Base-by-base conservation (phyloP, 2,113 vertebrate genomes). In the Fregetta grallaria region DNA sequence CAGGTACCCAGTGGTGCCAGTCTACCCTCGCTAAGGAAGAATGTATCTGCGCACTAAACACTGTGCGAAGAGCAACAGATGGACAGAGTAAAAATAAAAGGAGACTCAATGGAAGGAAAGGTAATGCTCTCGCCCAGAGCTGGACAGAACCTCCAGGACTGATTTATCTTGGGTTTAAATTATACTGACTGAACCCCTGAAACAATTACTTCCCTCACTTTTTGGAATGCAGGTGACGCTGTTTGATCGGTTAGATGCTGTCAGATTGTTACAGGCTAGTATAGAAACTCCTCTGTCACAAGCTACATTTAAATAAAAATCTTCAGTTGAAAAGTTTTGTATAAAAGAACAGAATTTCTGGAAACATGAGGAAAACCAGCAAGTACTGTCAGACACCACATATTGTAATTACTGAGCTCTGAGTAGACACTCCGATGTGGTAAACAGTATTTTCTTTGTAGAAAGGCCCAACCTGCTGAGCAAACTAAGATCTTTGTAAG, bases 401-500 rank as follows among this genome's bases (percentile, higher is more conserved):
- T 27, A 22, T 1, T 77, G 8, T 12, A 71, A 63, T 27, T 61
- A 85, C 73, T 65, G 88, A 75, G 63, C 88, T 89, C 49, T 72
- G 59, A 76, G 63, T 5, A 92, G 92, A 58, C 67, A 32, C 45
- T 68, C 20, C 45, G 47, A 29, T 6, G 0, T 47, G 62, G 73
- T 20, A 27, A 95, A 78, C 44, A 61, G 68, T 32, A 49, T 42
- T 87, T 85, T 76, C 90, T 27, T 44, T 82, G 74, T n/a, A 65
- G 85, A 53, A 79, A 74, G 92, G 82, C 90, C 83, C 86, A 53
- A 85, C 47, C 71, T 89, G 91, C 68, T 93, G 87, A 80, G 88
- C 61, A 95, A 93, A 87, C 80, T 87, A 89, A 82, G 68, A 52
- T 67, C 75, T 94, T 49, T 23, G 75, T 45, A 94, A 86, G 94